Base-by-base conservation (phyloP, 2,113 vertebrate genomes). In the Siniperca chuatsi region DNA sequence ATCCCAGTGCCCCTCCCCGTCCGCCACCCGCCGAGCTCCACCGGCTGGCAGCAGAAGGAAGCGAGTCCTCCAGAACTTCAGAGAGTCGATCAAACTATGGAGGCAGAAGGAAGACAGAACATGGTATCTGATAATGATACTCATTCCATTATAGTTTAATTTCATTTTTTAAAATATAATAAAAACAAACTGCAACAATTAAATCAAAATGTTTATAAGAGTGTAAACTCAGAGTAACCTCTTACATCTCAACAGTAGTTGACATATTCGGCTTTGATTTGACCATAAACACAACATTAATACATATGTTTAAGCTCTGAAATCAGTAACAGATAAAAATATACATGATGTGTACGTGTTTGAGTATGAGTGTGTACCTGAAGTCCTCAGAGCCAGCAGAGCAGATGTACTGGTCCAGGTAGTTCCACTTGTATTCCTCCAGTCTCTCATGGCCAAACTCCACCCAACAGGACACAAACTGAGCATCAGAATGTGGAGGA, bases 341-440 rank as follows among this genome's bases (percentile, higher is more conserved):
- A 7, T 0, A 29, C 20, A 40, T 54, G 15, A 11, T 37, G 46
- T 35, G 10, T 8, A 15, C 23, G 57, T 54, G 65, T 48, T 20
- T 74, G 62, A 20, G 2, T 35, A 3, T 33, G 13, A 16, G 54
- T 25, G 42, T 18, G 2, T 65, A 97, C 98, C 98, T 99, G 95
- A 99, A 99, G 91, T 99, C 98, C 93, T 99, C 98, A 0, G 98
- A 99, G 70, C 98, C 98, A 0, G 97, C 96, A 6, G 98, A 99
- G 82, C 98, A 99, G 93, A 99, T 99, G 87, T 99, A 99, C 94
- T 99, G 98, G 89, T 99, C 98, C 82, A 99, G 94, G 92, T 99
- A 99, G 92, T 99, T 99, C 98, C 98, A 99, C 80, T 99, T 99
- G 92, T 99, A 99, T 46, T 99, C 98, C 90, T 99, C 98, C 76